phyloP scores from a whole-genome alignment of 2,888 invertebrate genomes.

The Geophilus truncorum region DNA sequence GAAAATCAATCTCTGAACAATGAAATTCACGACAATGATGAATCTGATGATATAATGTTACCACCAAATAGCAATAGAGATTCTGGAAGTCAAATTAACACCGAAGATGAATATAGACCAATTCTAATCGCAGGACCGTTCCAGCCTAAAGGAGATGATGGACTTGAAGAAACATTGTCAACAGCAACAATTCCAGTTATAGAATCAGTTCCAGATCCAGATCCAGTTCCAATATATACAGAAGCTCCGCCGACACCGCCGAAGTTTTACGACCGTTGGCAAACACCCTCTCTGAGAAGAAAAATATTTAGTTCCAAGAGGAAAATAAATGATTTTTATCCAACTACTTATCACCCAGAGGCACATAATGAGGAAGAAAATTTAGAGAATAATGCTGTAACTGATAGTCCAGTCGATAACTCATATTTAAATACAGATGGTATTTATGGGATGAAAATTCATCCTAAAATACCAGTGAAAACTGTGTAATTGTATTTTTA shows the following conservation, averaged over 20 bases:
- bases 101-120: neutral
- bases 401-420: neutral
- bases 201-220: no score
- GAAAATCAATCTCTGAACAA: no score
- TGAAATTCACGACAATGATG: neutral
- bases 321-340: neutral
- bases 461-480: neutral
- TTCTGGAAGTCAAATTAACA: neutral
- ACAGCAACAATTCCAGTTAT: neutral
- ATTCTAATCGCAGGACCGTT: neutral
- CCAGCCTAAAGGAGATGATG: neutral
- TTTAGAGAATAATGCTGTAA: neutral
- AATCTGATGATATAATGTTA: neutral
- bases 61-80: neutral
- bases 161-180: neutral
- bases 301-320: neutral
- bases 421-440: neutral
- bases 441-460: neutral
- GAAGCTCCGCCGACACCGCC: neutral
- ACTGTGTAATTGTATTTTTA: neutral
- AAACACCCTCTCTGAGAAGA: neutral
- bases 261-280: neutral
- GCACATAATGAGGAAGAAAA: neutral
- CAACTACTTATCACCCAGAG: neutral
- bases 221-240: no score